phyloP scores from a whole-genome alignment of 2,888 invertebrate species.

The Chaetogeoica ovagalla region DNA sequence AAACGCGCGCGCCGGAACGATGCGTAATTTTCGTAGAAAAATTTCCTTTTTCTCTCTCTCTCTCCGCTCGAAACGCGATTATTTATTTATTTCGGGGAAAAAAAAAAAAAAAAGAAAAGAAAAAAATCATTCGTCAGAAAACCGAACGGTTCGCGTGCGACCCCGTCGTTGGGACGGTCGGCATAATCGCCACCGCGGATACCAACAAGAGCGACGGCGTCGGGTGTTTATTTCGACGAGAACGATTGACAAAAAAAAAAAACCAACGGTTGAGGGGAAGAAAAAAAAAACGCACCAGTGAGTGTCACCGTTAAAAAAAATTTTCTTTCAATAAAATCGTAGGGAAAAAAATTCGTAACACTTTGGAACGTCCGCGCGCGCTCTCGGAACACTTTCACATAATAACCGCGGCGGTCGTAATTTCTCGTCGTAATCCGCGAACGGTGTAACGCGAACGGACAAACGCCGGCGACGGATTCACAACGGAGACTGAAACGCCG shows the following conservation, averaged over 20 bases:
- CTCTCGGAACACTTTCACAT: slow-evolving; percentile 51
- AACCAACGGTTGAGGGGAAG: not conserved
- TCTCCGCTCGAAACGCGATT: not conserved
- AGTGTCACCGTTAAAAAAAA: not conserved
- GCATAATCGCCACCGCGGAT: slow-evolving; percentile 18
- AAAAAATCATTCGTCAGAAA: slow-evolving; percentile 41
- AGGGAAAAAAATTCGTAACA: slow-evolving; percentile 12
- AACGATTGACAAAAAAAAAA: too few species aligned
- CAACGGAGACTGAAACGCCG: slow-evolving; percentile 35
- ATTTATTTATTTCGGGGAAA: slow-evolving; percentile 15
- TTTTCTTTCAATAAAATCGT: too few species aligned
- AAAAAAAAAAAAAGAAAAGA: not conserved
- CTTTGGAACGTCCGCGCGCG: slow-evolving; percentile 27
- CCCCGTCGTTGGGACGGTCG: slow-evolving; percentile 29
- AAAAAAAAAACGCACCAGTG: not conserved
- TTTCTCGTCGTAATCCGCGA: slow-evolving; percentile 21
- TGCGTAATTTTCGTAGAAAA: not conserved
- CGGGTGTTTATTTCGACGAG: too few species aligned
- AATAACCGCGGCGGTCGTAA: not conserved
- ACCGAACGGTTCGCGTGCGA: slow-evolving; percentile 26
- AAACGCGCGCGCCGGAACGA: not conserved
- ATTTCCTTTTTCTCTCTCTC: too few species aligned
- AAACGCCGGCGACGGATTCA: slow-evolving; percentile 39
- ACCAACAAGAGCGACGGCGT: not conserved
- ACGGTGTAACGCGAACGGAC: slow-evolving; percentile 5